A percentile compares a stretch with the other conserved stretches of the same genome.
These are phyloP conservation scores for Periparus ater DNA, from an alignment of 2,797 vertebrate genomes.

Conservation along the genomic window DNA sequence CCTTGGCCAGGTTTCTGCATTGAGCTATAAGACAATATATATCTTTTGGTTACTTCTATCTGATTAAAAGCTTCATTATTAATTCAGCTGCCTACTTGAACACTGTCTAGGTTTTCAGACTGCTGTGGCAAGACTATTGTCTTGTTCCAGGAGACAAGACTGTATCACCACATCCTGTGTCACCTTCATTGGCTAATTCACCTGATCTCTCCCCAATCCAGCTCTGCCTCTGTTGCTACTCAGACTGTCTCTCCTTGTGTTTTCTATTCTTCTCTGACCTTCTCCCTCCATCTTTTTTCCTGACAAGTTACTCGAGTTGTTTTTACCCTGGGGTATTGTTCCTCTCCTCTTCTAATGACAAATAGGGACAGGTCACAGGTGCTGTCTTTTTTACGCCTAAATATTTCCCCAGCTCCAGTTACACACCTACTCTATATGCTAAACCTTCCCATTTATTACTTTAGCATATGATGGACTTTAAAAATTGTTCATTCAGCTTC, in stretches of 20 bases:
- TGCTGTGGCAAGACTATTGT: conserved; percentile 34
- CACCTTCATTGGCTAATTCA: conserved; percentile 54
- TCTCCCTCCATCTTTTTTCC: conserved; percentile 4
- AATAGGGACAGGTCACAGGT: neutral
- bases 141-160: conserved; percentile 33
- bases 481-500: conserved; percentile 4
- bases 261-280: conserved; percentile 17
- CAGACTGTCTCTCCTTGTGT: neutral
- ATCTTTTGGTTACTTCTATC: neutral
- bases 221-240: neutral
- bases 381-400: neutral
- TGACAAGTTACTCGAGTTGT: neutral
- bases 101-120: conserved; percentile 55
- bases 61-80: conserved; percentile 61
- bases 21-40: neutral
- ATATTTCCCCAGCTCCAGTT: neutral
- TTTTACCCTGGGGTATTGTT: neutral
- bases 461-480: neutral
- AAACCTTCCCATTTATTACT: neutral
- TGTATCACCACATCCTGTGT: neutral
- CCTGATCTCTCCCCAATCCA: conserved; percentile 22
- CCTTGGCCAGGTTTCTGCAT: neutral
- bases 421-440: neutral
- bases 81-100: conserved; percentile 54
- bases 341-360: neutral